phyloP scores from a whole-genome alignment of 2,113 vertebrate genomes.

The Petaurus breviceps region DNA sequence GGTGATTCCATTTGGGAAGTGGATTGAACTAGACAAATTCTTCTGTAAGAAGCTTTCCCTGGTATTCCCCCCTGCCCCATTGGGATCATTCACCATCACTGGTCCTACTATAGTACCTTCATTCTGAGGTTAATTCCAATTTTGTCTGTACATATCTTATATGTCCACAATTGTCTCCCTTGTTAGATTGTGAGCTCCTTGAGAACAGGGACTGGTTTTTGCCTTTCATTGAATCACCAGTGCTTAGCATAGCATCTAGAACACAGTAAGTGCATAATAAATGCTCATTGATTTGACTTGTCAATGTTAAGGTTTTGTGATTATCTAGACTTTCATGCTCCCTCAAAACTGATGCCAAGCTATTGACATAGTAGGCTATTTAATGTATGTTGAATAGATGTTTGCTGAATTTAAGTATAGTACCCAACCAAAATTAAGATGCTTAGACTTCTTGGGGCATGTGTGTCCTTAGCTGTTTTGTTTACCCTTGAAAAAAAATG shows the following conservation, averaged over 20 bases:
- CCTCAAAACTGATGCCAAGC: neutral
- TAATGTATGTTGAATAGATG: neutral
- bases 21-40: neutral
- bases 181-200: neutral
- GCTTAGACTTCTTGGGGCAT: slow-evolving; percentile 49
- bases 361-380: neutral
- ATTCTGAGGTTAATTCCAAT: neutral
- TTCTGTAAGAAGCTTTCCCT: neutral
- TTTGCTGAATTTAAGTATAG: slow-evolving; percentile 17
- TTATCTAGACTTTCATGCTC: neutral
- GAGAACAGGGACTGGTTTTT: neutral
- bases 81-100: neutral
- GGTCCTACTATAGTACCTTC: neutral
- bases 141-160: neutral
- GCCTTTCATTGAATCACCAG: neutral
- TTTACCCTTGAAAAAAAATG: slow-evolving; percentile 70
- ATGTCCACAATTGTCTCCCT: neutral
- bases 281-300: neutral
- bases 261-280: neutral
- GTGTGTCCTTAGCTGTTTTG: slow-evolving; percentile 67
- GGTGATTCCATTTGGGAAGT: neutral
- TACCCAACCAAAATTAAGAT: slow-evolving; percentile 53
- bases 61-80: neutral
- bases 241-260: neutral
- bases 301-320: neutral